Evolutionary conservation across 2,797 vertebrate genomes (phyloP).

Genomic region (Pseudochirops corinnae): DNA sequence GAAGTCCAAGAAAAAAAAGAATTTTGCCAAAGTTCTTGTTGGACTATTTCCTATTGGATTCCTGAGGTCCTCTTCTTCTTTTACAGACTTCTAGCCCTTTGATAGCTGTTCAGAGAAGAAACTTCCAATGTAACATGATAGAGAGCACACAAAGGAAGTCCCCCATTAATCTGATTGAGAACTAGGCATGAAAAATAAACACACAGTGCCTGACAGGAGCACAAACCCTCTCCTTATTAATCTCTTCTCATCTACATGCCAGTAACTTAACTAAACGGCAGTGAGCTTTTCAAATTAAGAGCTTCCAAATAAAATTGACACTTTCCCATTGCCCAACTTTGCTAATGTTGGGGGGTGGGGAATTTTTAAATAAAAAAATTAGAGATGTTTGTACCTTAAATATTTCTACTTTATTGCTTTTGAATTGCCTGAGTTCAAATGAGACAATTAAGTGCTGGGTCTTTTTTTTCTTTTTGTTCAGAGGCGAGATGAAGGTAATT

Average conservation of each 20-base stretch:
- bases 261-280: slow-evolving; percentile 67
- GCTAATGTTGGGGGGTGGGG: not conserved
- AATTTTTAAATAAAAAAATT: slow-evolving; percentile 72
- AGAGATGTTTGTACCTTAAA: slow-evolving; percentile 80
- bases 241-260: slow-evolving; percentile 64
- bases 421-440: slow-evolving; percentile 92
- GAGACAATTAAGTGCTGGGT: slow-evolving; percentile 92
- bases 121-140: slow-evolving; percentile 57
- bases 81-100: slow-evolving; percentile 2
- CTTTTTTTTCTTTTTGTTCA: slow-evolving; percentile 84
- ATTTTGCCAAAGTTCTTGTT: not conserved
- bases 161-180: slow-evolving; percentile 70
- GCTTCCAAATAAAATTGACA: slow-evolving; percentile 61
- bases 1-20: not conserved
- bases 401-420: slow-evolving; percentile 85
- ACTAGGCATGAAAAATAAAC: slow-evolving; percentile 57
- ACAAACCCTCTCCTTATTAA: slow-evolving; percentile 65
- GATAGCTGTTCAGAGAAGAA: slow-evolving; percentile 47
- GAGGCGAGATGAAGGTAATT: slow-evolving; percentile 92
- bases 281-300: slow-evolving; percentile 52
- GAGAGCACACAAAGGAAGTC: slow-evolving; percentile 34
- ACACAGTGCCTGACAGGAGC: slow-evolving; percentile 49
- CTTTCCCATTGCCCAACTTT: slow-evolving; percentile 58
- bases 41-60: slow-evolving; percentile 10
- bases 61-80: not conserved